These are phyloP conservation scores for Peucedramus taeniatus DNA, from an alignment of 2,113 vertebrate species.

Conservation along the genomic window DNA sequence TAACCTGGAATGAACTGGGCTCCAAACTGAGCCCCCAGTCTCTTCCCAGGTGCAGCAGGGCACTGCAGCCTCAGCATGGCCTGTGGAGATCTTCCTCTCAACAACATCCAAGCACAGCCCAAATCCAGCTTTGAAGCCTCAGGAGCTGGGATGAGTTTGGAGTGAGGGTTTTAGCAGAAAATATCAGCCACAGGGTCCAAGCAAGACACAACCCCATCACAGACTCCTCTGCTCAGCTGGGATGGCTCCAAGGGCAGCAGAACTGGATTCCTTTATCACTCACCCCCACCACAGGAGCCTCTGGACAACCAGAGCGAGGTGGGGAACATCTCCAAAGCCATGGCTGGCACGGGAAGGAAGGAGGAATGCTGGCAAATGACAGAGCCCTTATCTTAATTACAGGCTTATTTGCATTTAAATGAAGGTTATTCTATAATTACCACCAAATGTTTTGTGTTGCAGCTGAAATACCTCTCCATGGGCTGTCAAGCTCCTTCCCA, in stretches of 20 bases:
- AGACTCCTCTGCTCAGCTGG: neutral
- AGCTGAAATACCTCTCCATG: constrained; percentile 79
- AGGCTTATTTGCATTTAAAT: constrained; percentile 85
- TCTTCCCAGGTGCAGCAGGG: neutral
- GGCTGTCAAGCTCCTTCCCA: constrained; percentile 76
- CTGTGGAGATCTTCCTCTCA: fast-evolving
- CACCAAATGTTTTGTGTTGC: constrained; percentile 77
- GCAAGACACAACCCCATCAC: neutral
- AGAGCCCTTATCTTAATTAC: constrained; percentile 83
- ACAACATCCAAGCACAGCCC: neutral
- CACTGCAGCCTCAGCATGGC: fast-evolving
- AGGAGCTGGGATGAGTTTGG: neutral
- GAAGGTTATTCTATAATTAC: constrained; percentile 84
- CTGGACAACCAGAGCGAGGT: constrained; percentile 49
- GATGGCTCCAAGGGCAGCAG: constrained; percentile 40
- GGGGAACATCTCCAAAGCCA: constrained; percentile 64
- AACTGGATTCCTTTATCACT: neutral
- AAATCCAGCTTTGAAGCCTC: neutral
- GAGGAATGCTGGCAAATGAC: constrained; percentile 71
- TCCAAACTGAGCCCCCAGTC: neutral
- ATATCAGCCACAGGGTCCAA: neutral
- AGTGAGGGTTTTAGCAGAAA: neutral
- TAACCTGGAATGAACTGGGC: fast-evolving
- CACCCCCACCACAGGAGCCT: neutral
- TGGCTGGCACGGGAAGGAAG: constrained; percentile 42